A percentile compares a stretch with the other conserved stretches of the same genome.
These are phyloP conservation scores for Cyclophora albipunctata DNA, from an alignment of 2,888 invertebrate genomes.

Conservation along the genomic window DNA sequence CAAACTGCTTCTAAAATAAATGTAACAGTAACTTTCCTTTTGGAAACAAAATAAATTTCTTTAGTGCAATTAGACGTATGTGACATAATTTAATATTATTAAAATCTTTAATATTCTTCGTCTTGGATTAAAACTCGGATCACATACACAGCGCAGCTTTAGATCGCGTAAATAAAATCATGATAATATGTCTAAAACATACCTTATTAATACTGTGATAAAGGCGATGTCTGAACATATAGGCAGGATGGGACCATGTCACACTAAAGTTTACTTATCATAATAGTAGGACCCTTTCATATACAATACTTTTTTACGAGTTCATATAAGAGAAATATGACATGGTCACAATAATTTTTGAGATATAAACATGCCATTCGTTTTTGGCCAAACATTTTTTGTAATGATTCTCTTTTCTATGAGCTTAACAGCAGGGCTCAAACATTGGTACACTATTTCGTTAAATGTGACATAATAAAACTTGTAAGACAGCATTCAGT, in stretches of 20 bases:
- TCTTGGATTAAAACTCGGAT: slow-evolving; percentile 57
- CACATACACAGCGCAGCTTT: slow-evolving; percentile 59
- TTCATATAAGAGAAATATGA: neutral
- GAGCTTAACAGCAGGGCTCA: too few relatives aligned
- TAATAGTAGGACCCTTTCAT: neutral
- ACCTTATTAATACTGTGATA: too few relatives aligned
- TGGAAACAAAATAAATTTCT: slow-evolving; percentile 24
- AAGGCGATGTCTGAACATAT: too few relatives aligned
- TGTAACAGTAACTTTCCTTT: neutral
- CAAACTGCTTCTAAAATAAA: neutral
- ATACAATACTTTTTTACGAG: neutral
- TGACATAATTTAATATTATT: slow-evolving; percentile 45
- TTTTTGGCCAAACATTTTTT: too few relatives aligned
- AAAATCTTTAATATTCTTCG: slow-evolving; percentile 42
- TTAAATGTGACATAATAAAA: too few relatives aligned
- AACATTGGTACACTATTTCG: neutral
- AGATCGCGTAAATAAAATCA: slow-evolving; percentile 24
- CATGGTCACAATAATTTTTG: neutral
- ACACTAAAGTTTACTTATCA: neutral
- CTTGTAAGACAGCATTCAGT: too few relatives aligned
- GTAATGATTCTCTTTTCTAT: too few relatives aligned
- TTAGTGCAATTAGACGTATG: slow-evolving; percentile 63
- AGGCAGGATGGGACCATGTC: neutral
- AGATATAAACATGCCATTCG: neutral
- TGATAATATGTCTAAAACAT: neutral